Conservation (phyloP, 2,113 vertebrate species). For the Forbesichthys papilliferus region DNA sequence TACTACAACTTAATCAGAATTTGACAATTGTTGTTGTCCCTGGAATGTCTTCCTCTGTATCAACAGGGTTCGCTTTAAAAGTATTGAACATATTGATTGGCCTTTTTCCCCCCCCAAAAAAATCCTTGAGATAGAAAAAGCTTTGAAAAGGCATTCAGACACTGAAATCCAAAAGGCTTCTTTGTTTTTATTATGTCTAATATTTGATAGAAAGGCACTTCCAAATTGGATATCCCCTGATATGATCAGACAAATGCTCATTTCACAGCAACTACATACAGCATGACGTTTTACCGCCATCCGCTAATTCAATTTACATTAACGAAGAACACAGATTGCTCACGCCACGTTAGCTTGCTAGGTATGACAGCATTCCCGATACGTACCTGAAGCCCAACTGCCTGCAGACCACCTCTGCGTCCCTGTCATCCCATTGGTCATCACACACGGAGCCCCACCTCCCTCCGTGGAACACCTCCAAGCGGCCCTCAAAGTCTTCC, state of each 20-base stretch:
- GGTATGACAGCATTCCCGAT: background rate
- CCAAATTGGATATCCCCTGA: too few relatives aligned
- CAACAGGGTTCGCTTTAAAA: background rate
- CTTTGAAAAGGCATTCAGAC: too few relatives aligned
- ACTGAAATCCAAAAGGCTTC: too few relatives aligned
- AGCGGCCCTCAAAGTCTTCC: constrained; percentile 86
- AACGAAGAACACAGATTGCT: background rate
- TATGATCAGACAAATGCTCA: too few relatives aligned
- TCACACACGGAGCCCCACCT: constrained; percentile 90
- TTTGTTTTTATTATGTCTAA: too few relatives aligned
- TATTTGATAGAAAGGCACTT: too few relatives aligned
- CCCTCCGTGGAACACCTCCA: constrained; percentile 86
- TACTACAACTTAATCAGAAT: constrained; percentile 5
- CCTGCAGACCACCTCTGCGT: constrained; percentile 89
- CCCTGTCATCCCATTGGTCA: constrained; percentile 88
- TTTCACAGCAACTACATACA: too few relatives aligned
- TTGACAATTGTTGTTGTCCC: background rate
- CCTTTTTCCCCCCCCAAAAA: too few relatives aligned
- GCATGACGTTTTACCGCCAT: too few relatives aligned
- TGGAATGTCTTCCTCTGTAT: constrained; percentile 1
- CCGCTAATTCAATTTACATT: background rate
- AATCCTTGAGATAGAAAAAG: too few relatives aligned
- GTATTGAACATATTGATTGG: background rate
- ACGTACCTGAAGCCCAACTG: constrained; percentile 86
- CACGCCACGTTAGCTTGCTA: background rate